Evolutionary conservation across 2,888 invertebrate genomes (phyloP).

Genomic region (Drosophila macrothrix): DNA sequence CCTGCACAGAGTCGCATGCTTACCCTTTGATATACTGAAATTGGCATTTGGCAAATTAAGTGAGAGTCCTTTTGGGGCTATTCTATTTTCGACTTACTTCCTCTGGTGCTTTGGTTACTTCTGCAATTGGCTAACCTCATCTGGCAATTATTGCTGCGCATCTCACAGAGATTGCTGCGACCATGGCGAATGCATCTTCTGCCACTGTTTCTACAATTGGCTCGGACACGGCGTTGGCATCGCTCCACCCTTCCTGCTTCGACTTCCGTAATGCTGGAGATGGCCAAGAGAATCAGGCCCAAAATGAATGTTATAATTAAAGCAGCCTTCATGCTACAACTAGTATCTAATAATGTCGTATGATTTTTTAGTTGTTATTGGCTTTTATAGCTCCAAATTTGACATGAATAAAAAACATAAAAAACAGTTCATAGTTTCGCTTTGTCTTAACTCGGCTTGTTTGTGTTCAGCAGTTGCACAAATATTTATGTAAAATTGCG

Average conservation of each 20-base stretch:
- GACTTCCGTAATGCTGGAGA: neutral
- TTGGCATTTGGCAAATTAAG: neutral
- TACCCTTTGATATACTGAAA: conserved; percentile 27
- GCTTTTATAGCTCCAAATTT: neutral
- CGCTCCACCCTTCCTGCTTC: neutral
- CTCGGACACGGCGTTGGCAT: neutral
- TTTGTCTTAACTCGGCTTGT: neutral
- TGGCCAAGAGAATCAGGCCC: neutral
- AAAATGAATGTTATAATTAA: neutral
- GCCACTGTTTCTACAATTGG: neutral
- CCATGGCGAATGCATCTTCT: neutral
- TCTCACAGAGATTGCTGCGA: neutral
- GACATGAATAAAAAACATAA: neutral
- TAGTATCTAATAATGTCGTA: neutral
- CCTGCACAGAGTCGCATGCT: conserved; percentile 13
- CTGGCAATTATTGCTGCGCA: neutral
- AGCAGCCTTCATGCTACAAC: neutral
- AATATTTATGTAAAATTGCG: conserved; percentile 15
- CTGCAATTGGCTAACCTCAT: neutral
- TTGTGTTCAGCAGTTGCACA: conserved; percentile 19
- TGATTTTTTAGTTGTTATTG: neutral
- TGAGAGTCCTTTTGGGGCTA: neutral
- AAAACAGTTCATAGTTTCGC: neutral
- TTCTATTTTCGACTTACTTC: neutral
- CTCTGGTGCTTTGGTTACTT: neutral